Conservation (phyloP, 2,113 vertebrate species). For the Pterocles orientalis region DNA sequence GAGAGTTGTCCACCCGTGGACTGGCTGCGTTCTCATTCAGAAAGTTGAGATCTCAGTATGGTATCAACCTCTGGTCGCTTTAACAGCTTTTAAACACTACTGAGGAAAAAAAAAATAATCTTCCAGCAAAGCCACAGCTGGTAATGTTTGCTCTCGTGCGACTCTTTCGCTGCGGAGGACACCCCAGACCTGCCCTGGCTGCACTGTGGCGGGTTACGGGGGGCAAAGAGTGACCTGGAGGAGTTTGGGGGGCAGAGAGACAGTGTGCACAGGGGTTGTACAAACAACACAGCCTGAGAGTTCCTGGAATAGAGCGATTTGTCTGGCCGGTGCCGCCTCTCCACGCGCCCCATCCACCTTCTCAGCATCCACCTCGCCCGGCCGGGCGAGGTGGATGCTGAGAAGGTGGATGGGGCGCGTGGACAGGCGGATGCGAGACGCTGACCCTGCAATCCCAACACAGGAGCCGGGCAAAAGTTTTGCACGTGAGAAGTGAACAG, state of each 20-base stretch:
- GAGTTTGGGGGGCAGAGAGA: neutral
- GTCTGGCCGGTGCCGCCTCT: accelerated
- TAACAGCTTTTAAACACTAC: neutral
- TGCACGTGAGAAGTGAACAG: neutral
- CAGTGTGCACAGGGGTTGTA: neutral
- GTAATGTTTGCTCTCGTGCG: neutral
- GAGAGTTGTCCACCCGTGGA: neutral
- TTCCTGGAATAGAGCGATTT: neutral
- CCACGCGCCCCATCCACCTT: no score
- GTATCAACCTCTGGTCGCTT: neutral
- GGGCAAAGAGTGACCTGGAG: neutral
- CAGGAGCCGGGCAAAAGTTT: neutral
- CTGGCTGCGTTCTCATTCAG: neutral
- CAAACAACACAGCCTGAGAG: neutral
- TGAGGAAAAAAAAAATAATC: neutral
- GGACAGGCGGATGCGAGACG: neutral
- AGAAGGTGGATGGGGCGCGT: neutral
- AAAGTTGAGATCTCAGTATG: neutral
- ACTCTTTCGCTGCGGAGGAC: neutral
- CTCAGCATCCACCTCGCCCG: no score
- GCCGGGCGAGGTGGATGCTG: neutral
- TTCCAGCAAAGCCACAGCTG: neutral
- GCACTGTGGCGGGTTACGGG: accelerated
- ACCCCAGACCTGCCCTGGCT: neutral
- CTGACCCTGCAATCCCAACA: neutral